Evolutionary conservation across 2,888 invertebrate species (phyloP).

Genomic region (Brachypalpus laphriformis): DNA sequence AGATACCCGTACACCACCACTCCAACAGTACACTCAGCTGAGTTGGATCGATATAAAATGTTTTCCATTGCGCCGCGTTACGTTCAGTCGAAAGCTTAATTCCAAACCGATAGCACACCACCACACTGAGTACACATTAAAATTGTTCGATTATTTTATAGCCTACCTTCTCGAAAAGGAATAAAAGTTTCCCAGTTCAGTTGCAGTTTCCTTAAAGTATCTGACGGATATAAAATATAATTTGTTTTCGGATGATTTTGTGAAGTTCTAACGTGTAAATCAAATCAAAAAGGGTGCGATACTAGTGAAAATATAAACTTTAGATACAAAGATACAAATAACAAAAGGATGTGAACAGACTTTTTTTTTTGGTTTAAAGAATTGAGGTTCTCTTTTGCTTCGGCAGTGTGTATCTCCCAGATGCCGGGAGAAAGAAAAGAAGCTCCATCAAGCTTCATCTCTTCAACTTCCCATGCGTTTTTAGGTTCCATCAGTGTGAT

Average conservation of each 20-base stretch:
- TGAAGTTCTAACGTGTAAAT: neutral
- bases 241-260: slow-evolving; percentile 16
- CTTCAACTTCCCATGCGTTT: slow-evolving; percentile 12
- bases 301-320: slow-evolving; percentile 1
- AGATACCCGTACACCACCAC: slow-evolving; percentile 51
- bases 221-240: slow-evolving; percentile 37
- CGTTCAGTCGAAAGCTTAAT: slow-evolving; percentile 82
- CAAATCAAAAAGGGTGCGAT: slow-evolving; percentile 47
- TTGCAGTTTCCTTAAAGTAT: slow-evolving; percentile 48
- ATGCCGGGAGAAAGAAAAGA: slow-evolving; percentile 24
- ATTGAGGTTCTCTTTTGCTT: slow-evolving; percentile 43
- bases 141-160: slow-evolving; percentile 33
- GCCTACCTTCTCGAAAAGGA: slow-evolving; percentile 35
- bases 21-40: slow-evolving; percentile 51
- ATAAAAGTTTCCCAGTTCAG: slow-evolving; percentile 50
- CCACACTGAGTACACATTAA: slow-evolving; percentile 51
- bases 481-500: slow-evolving; percentile 18
- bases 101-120: slow-evolving; percentile 78
- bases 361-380: neutral
- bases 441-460: slow-evolving; percentile 35
- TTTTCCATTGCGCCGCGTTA: slow-evolving; percentile 81
- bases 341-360: slow-evolving; percentile 29
- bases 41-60: slow-evolving; percentile 81
- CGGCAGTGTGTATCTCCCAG: slow-evolving; percentile 45
- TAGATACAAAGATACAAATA: slow-evolving; percentile 29